Evolutionary conservation across 2,797 vertebrate genomes (phyloP).

Genomic region (Crenuchus spilurus): DNA sequence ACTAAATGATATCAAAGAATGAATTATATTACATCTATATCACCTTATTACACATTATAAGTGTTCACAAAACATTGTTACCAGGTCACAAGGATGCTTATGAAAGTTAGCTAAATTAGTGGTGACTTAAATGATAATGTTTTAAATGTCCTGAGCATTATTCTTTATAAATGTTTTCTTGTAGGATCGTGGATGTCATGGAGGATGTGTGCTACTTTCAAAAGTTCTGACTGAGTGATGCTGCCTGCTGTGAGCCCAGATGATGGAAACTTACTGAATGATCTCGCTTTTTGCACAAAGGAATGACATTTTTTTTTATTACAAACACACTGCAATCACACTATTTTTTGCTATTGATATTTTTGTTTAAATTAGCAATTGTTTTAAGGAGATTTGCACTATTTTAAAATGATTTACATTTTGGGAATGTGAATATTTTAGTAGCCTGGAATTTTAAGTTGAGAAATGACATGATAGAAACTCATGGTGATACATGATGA

Average conservation of each 20-base stretch:
- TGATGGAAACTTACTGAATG: background rate
- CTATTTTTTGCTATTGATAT: slow-evolving; percentile 37
- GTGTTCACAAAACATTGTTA: too few species aligned
- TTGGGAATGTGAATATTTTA: slow-evolving; percentile 19
- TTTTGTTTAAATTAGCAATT: slow-evolving; percentile 37
- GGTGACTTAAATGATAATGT: too few species aligned
- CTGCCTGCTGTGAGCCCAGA: background rate
- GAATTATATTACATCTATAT: too few species aligned
- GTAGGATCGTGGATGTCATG: slow-evolving; percentile 86
- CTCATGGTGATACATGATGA: too few species aligned
- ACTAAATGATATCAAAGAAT: too few species aligned
- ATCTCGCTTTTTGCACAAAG: slow-evolving; percentile 63
- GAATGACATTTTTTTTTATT: slow-evolving; percentile 52
- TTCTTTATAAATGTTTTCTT: too few species aligned
- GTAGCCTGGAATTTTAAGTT: background rate
- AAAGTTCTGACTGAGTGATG: slow-evolving; percentile 44
- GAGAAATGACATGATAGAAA: background rate
- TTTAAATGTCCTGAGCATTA: too few species aligned
- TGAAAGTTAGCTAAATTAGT: too few species aligned
- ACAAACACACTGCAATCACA: slow-evolving; percentile 57
- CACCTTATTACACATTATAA: too few species aligned
- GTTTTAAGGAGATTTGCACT: slow-evolving; percentile 65
- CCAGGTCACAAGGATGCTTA: too few species aligned
- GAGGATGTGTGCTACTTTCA: slow-evolving; percentile 78
- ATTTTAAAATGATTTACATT: slow-evolving; percentile 47